These are phyloP conservation scores for Anabacerthia variegaticeps DNA, from an alignment of 2,797 vertebrate genomes.

Conservation along the genomic window DNA sequence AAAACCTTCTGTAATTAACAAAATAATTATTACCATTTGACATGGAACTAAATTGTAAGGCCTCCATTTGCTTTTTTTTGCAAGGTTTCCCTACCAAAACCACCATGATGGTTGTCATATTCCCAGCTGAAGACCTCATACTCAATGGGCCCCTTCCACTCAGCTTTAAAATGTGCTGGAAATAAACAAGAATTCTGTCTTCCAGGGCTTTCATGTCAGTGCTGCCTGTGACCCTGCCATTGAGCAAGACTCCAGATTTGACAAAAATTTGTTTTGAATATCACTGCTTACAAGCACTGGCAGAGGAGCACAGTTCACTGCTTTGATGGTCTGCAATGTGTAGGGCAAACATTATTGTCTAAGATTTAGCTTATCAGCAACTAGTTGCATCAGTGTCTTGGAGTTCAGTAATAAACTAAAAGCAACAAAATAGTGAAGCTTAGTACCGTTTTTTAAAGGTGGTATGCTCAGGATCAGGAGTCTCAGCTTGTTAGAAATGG, in stretches of 20 bases:
- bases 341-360: not conserved
- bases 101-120: rapidly evolving
- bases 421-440: not conserved
- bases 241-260: not conserved
- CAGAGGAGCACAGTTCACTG: not conserved
- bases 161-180: not conserved
- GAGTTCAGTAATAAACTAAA: not conserved
- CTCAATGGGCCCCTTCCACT: not conserved
- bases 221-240: rapidly evolving
- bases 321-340: not conserved
- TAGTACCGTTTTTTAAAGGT: not conserved
- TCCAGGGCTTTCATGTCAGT: not conserved
- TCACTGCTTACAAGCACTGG: not conserved
- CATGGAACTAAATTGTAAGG: not conserved
- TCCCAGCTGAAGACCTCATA: not conserved
- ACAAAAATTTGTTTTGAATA: not conserved
- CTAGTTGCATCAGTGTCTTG: not conserved
- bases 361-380: not conserved
- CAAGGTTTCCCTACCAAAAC: not conserved
- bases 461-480: not conserved
- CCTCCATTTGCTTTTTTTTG: no score
- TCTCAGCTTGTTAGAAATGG: not conserved
- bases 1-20: not conserved
- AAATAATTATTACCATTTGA: not conserved
- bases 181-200: not conserved